phyloP scores from a whole-genome alignment of 2,888 invertebrate species.

The Polylopha cassiicola region DNA sequence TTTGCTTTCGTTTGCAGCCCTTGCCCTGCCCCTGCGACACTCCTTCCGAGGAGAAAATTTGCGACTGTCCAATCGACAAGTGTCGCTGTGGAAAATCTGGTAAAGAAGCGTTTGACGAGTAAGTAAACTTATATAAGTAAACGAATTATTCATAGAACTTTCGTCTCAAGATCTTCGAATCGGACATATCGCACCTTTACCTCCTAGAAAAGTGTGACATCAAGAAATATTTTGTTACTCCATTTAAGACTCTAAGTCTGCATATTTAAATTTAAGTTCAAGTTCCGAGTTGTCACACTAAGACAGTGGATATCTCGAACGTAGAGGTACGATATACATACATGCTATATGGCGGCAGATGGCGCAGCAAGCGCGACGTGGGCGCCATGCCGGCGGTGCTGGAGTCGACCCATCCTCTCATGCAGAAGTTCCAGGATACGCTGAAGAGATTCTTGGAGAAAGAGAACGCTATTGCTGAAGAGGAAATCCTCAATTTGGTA shows the following conservation, averaged over 20 bases:
- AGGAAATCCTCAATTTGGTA: conserved; percentile 83
- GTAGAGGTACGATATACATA: no score
- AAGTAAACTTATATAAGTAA: conserved; percentile 10
- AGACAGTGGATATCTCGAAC: no score
- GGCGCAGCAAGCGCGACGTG: conserved; percentile 51
- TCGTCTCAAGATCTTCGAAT: no score
- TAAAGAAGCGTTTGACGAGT: conserved; percentile 56
- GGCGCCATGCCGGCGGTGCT: conserved; percentile 75
- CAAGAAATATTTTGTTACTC: no score
- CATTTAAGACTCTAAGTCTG: no score
- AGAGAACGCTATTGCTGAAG: conserved; percentile 79
- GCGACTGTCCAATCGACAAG: conserved; percentile 42
- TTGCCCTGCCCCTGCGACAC: no score
- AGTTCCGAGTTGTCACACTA: no score
- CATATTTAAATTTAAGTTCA: no score
- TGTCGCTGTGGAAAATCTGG: conserved; percentile 54
- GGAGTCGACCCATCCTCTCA: conserved; percentile 84
- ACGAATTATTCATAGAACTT: no score
- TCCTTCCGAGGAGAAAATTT: conserved; percentile 37
- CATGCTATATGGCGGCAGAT: conserved; percentile 41
- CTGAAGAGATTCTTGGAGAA: conserved; percentile 80
- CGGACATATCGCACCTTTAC: no score
- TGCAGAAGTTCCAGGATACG: conserved; percentile 84
- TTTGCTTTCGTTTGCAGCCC: no score
- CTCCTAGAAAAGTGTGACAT: no score